A percentile compares a stretch with the other conserved stretches of the same genome.
Evolutionary conservation across 2,888 invertebrate species (phyloP).

Genomic region (Lissocephala sabroskyi): DNA sequence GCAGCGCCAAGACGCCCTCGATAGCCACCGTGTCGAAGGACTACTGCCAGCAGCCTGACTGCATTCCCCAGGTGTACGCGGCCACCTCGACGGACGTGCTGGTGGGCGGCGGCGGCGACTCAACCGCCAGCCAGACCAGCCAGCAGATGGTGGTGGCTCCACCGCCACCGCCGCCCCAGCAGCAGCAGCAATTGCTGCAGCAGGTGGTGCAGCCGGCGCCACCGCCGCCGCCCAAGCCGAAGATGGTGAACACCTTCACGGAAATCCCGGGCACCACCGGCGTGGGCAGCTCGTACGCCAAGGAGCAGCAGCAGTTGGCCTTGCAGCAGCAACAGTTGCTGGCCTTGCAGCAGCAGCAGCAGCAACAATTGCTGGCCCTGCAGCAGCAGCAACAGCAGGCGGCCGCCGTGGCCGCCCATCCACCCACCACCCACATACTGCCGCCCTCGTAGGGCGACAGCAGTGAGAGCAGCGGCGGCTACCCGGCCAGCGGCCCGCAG

Average conservation of each 20-base stretch:
- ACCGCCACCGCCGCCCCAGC: conserved; percentile 39
- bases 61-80: conserved; percentile 63
- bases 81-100: conserved; percentile 42
- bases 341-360: conserved; percentile 47
- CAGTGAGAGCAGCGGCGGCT: conserved; percentile 65
- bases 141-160: conserved; percentile 28
- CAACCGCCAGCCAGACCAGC: conserved; percentile 35
- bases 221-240: conserved; percentile 64
- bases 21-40: conserved; percentile 73
- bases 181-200: conserved; percentile 24
- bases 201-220: conserved; percentile 56
- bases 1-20: conserved; percentile 72
- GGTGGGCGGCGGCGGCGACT: conserved; percentile 11
- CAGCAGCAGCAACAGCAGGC: conserved; percentile 39
- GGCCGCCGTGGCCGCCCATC: conserved; percentile 45
- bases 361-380: conserved; percentile 15
- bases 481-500: conserved; percentile 34
- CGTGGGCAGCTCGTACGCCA: conserved; percentile 70
- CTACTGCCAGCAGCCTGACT: conserved; percentile 70
- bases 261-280: conserved; percentile 72
- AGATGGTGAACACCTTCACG: conserved; percentile 70
- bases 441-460: conserved; percentile 72
- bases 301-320: conserved; percentile 55
- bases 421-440: conserved; percentile 66
- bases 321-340: conserved; percentile 36